Conservation (phyloP, 2,797 vertebrate species). For the Euphonia xanthogaster region DNA sequence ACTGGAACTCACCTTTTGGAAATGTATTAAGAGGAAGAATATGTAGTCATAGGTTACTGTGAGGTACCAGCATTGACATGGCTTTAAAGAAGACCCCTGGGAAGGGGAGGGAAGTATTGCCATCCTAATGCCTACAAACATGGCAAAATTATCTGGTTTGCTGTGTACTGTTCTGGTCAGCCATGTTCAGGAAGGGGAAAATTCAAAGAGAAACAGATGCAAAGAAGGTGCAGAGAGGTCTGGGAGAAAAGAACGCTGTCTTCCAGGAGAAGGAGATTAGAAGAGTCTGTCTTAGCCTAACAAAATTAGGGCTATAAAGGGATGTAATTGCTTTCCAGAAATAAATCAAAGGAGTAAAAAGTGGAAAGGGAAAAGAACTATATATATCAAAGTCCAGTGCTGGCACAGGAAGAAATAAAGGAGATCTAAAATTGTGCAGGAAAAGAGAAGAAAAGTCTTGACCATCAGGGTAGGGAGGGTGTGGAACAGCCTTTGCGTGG, state of each 20-base stretch:
- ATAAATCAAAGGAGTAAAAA: slow-evolving; percentile 6
- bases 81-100: not conserved
- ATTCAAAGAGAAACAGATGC: not conserved
- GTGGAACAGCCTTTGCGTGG: not conserved
- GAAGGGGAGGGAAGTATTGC: not conserved
- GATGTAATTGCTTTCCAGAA: not conserved
- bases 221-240: not conserved
- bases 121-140: not conserved
- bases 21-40: not conserved
- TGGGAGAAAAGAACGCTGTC: not conserved
- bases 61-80: not conserved
- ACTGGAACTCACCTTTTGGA: not conserved
- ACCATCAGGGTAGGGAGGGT: not conserved
- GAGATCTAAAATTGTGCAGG: not conserved
- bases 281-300: not conserved
- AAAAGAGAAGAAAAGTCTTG: not conserved
- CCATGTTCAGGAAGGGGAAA: not conserved
- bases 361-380: not conserved
- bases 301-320: not conserved
- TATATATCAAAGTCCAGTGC: not conserved
- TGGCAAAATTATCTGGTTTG: not conserved
- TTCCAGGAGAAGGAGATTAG: not conserved
- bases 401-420: not conserved
- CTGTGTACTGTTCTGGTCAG: not conserved
- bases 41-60: not conserved